Evolutionary conservation across 2,888 invertebrate genomes (phyloP).

Genomic region (Brenthis daphne): DNA sequence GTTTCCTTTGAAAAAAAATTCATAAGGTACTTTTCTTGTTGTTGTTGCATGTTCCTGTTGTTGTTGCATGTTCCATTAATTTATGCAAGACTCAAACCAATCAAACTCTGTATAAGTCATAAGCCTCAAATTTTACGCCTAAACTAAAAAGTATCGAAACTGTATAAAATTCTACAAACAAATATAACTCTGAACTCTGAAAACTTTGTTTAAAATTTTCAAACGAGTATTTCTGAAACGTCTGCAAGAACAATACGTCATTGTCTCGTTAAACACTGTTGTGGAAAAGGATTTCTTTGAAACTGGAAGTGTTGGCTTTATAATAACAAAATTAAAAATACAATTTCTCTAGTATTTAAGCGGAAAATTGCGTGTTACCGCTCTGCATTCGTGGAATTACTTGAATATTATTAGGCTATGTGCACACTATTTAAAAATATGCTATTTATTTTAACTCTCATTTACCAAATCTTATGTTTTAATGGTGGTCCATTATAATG

Average conservation of each 20-base stretch:
- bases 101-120: too few relatives aligned
- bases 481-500: too few relatives aligned
- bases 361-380: neutral
- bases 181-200: neutral
- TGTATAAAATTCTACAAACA: constrained; percentile 1
- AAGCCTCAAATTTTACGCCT: too few relatives aligned
- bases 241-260: constrained; percentile 8
- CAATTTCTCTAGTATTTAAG: neutral
- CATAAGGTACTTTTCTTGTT: too few relatives aligned
- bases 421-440: neutral
- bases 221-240: constrained; percentile 16
- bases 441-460: neutral
- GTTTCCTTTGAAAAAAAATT: too few relatives aligned
- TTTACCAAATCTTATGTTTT: too few relatives aligned
- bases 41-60: too few relatives aligned
- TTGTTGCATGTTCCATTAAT: too few relatives aligned
- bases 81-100: too few relatives aligned
- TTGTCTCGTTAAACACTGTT: constrained; percentile 11
- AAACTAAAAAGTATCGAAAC: neutral
- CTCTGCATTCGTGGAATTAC: neutral
- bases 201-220: constrained; percentile 5
- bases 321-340: constrained; percentile 25
- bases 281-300: constrained; percentile 12
- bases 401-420: neutral
- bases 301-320: constrained; percentile 6